These are phyloP conservation scores for Notarius lentiginosus DNA, from an alignment of 2,113 vertebrate species.

Conservation along the genomic window DNA sequence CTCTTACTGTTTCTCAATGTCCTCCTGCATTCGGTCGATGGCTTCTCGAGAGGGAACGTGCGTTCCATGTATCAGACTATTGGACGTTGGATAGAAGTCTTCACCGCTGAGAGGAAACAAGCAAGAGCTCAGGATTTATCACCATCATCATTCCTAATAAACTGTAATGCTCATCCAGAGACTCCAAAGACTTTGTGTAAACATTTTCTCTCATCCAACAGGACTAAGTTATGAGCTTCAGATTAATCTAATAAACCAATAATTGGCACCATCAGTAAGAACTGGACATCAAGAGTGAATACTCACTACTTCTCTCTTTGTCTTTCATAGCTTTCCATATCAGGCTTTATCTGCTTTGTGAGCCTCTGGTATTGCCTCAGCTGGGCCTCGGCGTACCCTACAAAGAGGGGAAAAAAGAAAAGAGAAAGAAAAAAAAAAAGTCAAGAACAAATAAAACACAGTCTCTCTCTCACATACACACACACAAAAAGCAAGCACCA, in stretches of 20 bases:
- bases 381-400: constrained; percentile 95
- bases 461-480: not conserved
- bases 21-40: constrained; percentile 90
- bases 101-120: constrained; percentile 78
- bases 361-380: constrained; percentile 92
- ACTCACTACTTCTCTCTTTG: constrained; percentile 84
- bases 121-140: not conserved
- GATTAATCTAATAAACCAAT: not conserved
- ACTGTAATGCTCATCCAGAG: not conserved
- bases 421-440: not conserved
- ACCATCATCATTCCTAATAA: not conserved
- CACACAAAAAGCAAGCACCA: not conserved
- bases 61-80: constrained; percentile 90
- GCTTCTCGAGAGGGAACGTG: constrained; percentile 86
- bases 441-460: constrained; percentile 8
- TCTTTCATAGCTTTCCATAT: constrained; percentile 85
- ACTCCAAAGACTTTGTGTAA: not conserved
- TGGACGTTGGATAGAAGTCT: constrained; percentile 88
- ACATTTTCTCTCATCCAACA: not conserved
- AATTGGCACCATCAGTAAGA: not conserved
- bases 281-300: not conserved
- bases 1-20: constrained; percentile 96
- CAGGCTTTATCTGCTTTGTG: constrained; percentile 91
- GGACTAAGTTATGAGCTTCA: not conserved
- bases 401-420: not conserved